Conservation (phyloP, 1,140 invertebrate species). For the Calycopis cecrops region DNA sequence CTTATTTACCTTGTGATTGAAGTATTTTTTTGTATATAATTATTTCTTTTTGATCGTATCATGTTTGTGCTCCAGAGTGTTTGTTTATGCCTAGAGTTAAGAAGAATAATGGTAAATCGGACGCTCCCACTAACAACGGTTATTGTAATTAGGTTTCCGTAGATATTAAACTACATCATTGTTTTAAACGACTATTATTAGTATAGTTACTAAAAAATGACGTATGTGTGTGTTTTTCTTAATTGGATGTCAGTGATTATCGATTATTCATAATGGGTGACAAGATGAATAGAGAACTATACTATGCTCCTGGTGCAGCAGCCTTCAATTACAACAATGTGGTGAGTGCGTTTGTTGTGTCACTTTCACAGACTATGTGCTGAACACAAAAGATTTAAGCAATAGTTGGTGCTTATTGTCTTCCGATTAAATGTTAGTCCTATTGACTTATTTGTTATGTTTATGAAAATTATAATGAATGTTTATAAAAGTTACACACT, state of each 20-base stretch:
- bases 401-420: too few species aligned
- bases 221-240: conserved; percentile 32
- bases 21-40: background rate
- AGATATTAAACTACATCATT: background rate
- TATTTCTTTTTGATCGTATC: conserved; percentile 4
- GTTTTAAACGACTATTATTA: background rate
- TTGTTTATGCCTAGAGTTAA: background rate
- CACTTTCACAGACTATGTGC: background rate
- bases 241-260: conserved; percentile 37
- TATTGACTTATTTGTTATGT: too few species aligned
- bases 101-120: conserved; percentile 35
- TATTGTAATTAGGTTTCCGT: conserved; percentile 10
- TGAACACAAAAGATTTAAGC: too few species aligned
- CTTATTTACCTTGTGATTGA: too few species aligned
- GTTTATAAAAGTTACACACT: too few species aligned
- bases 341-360: conserved; percentile 39
- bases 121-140: conserved; percentile 42
- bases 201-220: conserved; percentile 29
- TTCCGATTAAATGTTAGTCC: too few species aligned
- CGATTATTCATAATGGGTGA: conserved; percentile 47
- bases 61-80: background rate
- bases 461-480: too few species aligned
- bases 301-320: conserved; percentile 50
- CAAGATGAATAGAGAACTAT: conserved; percentile 61
- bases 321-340: conserved; percentile 68